Evolutionary conservation across 2,113 vertebrate species (phyloP).

Genomic region (Pachycephala philippinensis): DNA sequence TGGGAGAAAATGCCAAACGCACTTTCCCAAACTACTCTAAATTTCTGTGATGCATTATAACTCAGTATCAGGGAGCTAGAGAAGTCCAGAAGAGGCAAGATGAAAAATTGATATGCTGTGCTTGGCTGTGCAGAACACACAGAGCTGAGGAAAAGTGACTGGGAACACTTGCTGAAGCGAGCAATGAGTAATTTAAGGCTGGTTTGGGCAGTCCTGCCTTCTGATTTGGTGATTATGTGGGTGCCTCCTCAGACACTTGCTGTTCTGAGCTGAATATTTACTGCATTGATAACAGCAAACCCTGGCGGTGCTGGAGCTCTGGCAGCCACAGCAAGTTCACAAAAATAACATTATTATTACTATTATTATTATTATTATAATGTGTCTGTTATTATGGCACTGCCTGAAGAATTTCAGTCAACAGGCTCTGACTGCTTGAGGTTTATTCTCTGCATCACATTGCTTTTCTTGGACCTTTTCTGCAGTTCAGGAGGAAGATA

Average conservation of each 20-base stretch:
- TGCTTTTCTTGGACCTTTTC: background rate
- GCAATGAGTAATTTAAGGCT: conserved; percentile 33
- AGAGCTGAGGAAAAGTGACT: conserved; percentile 27
- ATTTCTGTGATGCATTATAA: conserved; percentile 39
- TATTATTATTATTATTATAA: background rate
- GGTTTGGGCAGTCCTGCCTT: conserved; percentile 31
- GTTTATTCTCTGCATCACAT: background rate
- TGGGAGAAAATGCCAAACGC: conserved; percentile 1
- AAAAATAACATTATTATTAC: background rate
- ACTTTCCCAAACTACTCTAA: conserved; percentile 17
- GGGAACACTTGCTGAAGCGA: conserved; percentile 28
- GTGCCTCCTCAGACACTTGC: background rate
- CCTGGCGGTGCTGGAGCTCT: background rate
- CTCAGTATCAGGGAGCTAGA: background rate
- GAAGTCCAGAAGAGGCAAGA: conserved; percentile 21
- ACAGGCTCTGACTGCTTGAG: background rate
- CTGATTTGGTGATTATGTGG: conserved; percentile 19
- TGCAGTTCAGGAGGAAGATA: background rate
- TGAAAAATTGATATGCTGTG: conserved; percentile 61
- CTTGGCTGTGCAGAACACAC: conserved; percentile 37
- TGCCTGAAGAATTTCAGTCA: background rate
- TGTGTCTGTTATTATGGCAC: background rate
- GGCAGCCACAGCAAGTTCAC: background rate
- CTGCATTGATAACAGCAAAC: background rate
- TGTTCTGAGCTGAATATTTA: conserved; percentile 31